Evolutionary conservation across 1,140 invertebrate genomes (phyloP), one percentile per base, ranked within the genome.

Genomic region (Drosophila quadrilineata): DNA sequence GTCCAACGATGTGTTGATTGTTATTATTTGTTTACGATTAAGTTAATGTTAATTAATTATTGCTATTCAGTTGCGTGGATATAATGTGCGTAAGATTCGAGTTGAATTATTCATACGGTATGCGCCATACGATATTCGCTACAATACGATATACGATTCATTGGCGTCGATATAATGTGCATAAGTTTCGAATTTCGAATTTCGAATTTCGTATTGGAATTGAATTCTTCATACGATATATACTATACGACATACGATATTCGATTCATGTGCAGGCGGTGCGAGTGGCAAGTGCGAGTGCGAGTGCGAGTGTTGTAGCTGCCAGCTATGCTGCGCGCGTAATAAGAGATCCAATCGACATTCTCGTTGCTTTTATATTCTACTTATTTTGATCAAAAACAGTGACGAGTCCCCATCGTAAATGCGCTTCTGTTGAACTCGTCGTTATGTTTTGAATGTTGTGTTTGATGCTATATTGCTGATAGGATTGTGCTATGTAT

Each of bases 1-100:
- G 38, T 38, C 40, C 35, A 62, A 53, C 48, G 17, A 12, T 26
- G 24, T 52, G 12, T 28, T 66, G 10, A 28, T 41, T 29, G 35
- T 76, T 71, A 50, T 40, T 33, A 45, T 40, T 38, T 41, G 22
- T 8, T 36, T 46, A 46, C 52, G 50, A 43, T 43, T 64, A 67
- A 36, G 21, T 26, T 50, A 12, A 35, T 45, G 24, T 24, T 40
- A 9, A 48, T 29, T 19, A 21, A 36, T 41, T 14, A 19, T 17
- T 29, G 16, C 31, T 29, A 29, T 31, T 36, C n/a, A n/a, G n/a
- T n/a, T n/a, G n/a, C n/a, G n/a, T n/a, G n/a, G n/a, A n/a, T n/a
- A n/a, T n/a, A n/a, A n/a, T n/a, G n/a, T n/a, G n/a, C n/a, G n/a
- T n/a, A n/a, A n/a, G n/a, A n/a, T n/a, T n/a, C n/a, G n/a, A n/a